Evolutionary conservation across 2,797 vertebrate species (phyloP), one percentile per base, ranked within the genome.

Genomic region (Botia almorhae): DNA sequence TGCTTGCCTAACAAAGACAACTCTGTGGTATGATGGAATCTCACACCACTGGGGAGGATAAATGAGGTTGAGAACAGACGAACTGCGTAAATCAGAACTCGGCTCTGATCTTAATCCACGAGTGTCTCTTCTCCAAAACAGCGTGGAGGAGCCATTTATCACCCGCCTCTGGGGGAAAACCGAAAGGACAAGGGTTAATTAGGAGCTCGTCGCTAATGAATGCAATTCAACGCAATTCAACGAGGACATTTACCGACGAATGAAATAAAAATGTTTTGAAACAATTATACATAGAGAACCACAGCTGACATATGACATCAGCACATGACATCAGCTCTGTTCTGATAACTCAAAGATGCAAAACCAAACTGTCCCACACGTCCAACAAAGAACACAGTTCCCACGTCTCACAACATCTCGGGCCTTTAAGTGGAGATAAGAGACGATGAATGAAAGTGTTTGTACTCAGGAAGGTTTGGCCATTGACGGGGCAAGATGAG

Each of bases 401-500:
- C 64, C 69, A 72, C 69, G 69, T 77, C 75, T 78, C 55, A 78
- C 63, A 74, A 80, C 78, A 80, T 80, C 61, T 74, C 36, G 67
- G 61, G 70, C 64, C 65, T 72, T 53, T 56, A 58, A 87, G 72
- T 39, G 75, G 80, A 82, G 76, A 83, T 86, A 73, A 81, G 74
- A 83, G 60, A 56, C 70, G 43, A 69, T 81, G 79, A 81, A 78
- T 85, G 75, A 84, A 81, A 76, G 79, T 81, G 77, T 76, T 81
- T 82, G 80, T 85, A 67, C 65, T 78, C 77, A 69, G 26, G 65
- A 77, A 80, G 70, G 64, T 80, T 74, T 60, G 80, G 80, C 83
- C 83, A 87, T 85, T 83, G 86, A 87, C 78, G 76, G 81, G 72
- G 71, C 74, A 55, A 85, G 87, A 88, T 87, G 82, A 61, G 69